phyloP scores from a whole-genome alignment of 2,888 invertebrate genomes.

The Diplolepis rosae region DNA sequence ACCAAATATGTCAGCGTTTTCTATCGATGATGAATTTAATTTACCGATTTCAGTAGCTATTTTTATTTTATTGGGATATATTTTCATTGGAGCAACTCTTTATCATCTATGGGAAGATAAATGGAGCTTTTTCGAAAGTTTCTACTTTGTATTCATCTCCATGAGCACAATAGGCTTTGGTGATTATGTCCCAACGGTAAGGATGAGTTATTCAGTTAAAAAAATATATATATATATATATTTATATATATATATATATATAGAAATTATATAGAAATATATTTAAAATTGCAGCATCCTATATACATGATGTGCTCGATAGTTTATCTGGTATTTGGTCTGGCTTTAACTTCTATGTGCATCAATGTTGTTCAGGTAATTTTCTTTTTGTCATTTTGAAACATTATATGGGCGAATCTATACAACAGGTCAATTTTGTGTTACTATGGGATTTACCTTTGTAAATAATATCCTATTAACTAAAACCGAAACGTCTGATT shows the following conservation, averaged over 20 bases:
- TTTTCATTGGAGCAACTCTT: slow-evolving; percentile 88
- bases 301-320: slow-evolving; percentile 93
- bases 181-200: slow-evolving; percentile 87
- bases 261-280: neutral
- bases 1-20: slow-evolving; percentile 85
- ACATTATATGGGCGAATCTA: too few species aligned
- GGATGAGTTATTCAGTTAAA: slow-evolving; percentile 12
- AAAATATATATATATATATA: too few species aligned
- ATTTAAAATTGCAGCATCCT: slow-evolving; percentile 85
- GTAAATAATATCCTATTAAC: neutral
- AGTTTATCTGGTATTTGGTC: slow-evolving; percentile 93
- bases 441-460: slow-evolving; percentile 1
- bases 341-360: slow-evolving; percentile 97
- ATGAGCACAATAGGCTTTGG: slow-evolving; percentile 99
- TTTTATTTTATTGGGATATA: slow-evolving; percentile 87
- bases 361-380: slow-evolving; percentile 93
- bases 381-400: neutral
- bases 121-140: slow-evolving; percentile 95
- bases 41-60: slow-evolving; percentile 93
- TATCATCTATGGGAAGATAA: slow-evolving; percentile 83
- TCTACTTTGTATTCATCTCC: slow-evolving; percentile 98
- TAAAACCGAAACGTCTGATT: too few species aligned
- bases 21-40: slow-evolving; percentile 95
- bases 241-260: too few species aligned
- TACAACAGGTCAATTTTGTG: too few species aligned